Conservation (phyloP, 2,888 invertebrate genomes). For the Eupithecia exiguata region DNA sequence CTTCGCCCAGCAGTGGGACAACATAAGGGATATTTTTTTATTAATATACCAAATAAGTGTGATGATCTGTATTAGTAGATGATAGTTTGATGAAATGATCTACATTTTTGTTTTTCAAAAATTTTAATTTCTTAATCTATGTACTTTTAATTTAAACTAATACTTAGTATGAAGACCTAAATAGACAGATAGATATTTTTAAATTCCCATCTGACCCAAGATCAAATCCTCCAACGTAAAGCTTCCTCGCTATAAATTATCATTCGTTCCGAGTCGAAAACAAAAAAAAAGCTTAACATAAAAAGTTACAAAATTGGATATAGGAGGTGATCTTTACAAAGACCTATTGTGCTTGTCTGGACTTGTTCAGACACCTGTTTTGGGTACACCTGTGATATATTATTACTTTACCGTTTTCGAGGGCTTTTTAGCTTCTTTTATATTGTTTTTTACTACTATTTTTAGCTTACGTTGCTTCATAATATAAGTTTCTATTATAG, state of each 20-base stretch:
- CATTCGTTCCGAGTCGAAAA: slow-evolving; percentile 54
- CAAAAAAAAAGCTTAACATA: slow-evolving; percentile 58
- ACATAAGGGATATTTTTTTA: too few species aligned
- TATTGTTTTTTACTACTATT: background rate
- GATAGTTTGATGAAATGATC: too few species aligned
- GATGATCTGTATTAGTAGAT: too few species aligned
- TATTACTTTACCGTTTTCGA: slow-evolving; percentile 47
- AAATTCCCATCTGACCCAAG: background rate
- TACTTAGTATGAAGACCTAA: background rate
- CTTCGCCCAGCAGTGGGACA: too few species aligned
- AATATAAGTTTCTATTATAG: background rate
- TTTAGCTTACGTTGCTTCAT: slow-evolving; percentile 7
- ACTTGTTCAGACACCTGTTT: slow-evolving; percentile 75
- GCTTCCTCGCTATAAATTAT: slow-evolving; percentile 68
- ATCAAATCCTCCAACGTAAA: slow-evolving; percentile 33
- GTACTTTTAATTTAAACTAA: too few species aligned
- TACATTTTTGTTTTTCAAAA: too few species aligned
- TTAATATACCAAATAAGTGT: too few species aligned
- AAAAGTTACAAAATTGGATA: slow-evolving; percentile 62
- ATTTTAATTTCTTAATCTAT: too few species aligned
- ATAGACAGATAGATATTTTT: background rate
- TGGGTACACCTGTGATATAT: slow-evolving; percentile 76
- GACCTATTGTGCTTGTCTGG: slow-evolving; percentile 75
- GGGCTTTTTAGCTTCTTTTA: slow-evolving; percentile 11
- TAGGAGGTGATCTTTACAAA: slow-evolving; percentile 67